These are phyloP conservation scores for Drosophila oshimai DNA, from an alignment of 1,140 invertebrate species.

Conservation along the genomic window DNA sequence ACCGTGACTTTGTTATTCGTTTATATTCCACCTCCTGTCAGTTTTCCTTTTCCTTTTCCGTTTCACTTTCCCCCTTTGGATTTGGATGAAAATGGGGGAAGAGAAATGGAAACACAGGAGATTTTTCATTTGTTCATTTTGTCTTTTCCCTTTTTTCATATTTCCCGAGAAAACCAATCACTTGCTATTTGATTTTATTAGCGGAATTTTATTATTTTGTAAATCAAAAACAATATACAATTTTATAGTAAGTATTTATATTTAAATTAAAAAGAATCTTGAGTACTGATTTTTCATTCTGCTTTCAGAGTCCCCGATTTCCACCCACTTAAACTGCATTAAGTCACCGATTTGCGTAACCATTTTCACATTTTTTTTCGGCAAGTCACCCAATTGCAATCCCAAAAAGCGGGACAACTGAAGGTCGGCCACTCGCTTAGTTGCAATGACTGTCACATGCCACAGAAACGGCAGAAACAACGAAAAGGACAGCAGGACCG, in stretches of 20 bases:
- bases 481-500: neutral
- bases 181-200: neutral
- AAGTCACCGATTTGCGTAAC: constrained; percentile 4
- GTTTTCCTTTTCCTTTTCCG: neutral
- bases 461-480: neutral
- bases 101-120: neutral
- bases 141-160: neutral
- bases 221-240: no score
- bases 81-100: neutral
- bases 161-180: neutral
- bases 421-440: constrained; percentile 12
- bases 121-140: neutral
- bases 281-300: neutral
- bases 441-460: constrained; percentile 28
- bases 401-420: constrained; percentile 22
- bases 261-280: no score
- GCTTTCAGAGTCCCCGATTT: no score
- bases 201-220: neutral
- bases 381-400: constrained; percentile 8
- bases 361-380: constrained; percentile 4
- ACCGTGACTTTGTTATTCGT: constrained; percentile 5
- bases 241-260: no score
- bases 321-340: neutral
- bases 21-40: neutral
- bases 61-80: neutral